These are phyloP conservation scores for Nanorana parkeri DNA, from an alignment of 2,113 vertebrate species.

Conservation along the genomic window DNA sequence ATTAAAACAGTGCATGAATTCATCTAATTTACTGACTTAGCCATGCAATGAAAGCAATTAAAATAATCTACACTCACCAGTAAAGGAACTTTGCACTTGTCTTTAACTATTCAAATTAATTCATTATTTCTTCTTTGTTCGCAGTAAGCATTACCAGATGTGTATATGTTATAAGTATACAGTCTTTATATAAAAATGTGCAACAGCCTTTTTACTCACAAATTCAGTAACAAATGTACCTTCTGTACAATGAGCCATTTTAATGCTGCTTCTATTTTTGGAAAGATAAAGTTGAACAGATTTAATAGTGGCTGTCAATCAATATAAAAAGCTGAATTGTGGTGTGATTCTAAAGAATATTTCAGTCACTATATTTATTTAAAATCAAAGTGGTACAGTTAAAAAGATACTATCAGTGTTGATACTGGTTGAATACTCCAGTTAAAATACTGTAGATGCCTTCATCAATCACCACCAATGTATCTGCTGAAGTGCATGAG, in stretches of 20 bases:
- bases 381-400: not conserved
- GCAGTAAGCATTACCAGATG: constrained; percentile 7
- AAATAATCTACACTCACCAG: constrained; percentile 20
- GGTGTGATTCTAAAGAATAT: not conserved
- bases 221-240: not conserved
- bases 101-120: constrained; percentile 1
- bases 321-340: not conserved
- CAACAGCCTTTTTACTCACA: constrained; percentile 8
- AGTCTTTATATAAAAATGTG: constrained; percentile 7
- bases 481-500: too few relatives aligned
- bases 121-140: constrained; percentile 18
- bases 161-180: not conserved
- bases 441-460: too few relatives aligned
- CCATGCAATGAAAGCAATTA: not conserved
- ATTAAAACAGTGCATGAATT: not conserved
- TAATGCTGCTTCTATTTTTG: constrained; percentile 14
- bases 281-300: not conserved
- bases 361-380: not conserved
- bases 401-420: not conserved
- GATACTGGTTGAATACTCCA: too few relatives aligned
- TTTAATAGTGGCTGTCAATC: constrained; percentile 5
- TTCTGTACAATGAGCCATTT: not conserved
- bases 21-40: not conserved
- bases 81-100: not conserved
- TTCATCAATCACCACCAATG: too few relatives aligned